Conservation (phyloP, 2,797 vertebrate species). For the Alfaro cultratus region DNA sequence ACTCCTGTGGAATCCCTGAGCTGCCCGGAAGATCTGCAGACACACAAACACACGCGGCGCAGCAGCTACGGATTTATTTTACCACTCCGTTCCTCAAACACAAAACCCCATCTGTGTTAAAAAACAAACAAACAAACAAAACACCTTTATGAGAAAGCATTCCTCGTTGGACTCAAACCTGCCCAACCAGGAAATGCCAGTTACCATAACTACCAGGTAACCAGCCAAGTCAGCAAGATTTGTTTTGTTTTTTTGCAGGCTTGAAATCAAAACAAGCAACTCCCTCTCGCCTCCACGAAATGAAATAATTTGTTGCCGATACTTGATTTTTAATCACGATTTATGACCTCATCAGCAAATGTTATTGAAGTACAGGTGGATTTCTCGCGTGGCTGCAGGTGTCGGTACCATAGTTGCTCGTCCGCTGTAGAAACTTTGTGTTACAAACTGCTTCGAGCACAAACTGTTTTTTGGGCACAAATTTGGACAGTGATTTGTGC, state of each 20-base stretch:
- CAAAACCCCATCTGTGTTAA: neutral
- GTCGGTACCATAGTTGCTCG: too few relatives aligned
- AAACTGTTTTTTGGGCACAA: too few relatives aligned
- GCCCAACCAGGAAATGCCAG: neutral
- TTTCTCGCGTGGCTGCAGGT: neutral
- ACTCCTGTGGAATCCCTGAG: constrained; percentile 50
- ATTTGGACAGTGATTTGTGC: too few relatives aligned
- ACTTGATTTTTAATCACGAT: neutral
- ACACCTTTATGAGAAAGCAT: neutral
- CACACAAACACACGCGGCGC: neutral
- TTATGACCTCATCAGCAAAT: neutral
- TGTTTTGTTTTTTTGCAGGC: too few relatives aligned
- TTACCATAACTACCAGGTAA: neutral
- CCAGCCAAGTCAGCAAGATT: neutral
- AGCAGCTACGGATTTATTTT: neutral
- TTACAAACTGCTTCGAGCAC: too few relatives aligned
- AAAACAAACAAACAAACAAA: neutral
- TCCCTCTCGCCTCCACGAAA: neutral
- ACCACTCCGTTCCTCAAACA: neutral
- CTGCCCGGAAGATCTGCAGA: constrained; percentile 26
- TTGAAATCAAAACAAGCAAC: neutral
- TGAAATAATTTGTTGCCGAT: neutral
- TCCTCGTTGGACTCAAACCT: neutral
- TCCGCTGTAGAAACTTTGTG: neutral
- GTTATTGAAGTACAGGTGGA: neutral